A percentile compares a stretch with the other conserved stretches of the same genome.
Evolutionary conservation across 1,140 invertebrate species (phyloP).

Genomic region (Tetraneura akinire): DNA sequence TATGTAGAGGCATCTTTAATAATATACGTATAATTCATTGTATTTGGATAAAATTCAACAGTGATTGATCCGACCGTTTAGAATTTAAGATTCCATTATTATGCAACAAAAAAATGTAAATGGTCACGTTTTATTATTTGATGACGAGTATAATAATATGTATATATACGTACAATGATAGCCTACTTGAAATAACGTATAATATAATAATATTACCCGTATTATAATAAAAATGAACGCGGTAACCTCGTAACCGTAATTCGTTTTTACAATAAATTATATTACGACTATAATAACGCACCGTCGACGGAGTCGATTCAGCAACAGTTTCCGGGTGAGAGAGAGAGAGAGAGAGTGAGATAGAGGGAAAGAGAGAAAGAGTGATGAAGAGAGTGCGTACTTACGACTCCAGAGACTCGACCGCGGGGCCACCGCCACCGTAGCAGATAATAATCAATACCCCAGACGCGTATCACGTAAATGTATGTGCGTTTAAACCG

Average conservation of each 20-base stretch:
- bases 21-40: no score
- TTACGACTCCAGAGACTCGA: conserved; percentile 40
- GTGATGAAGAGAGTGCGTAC: conserved; percentile 3
- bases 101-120: no score
- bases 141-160: no score
- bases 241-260: neutral
- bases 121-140: no score
- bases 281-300: neutral
- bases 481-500: neutral
- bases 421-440: conserved; percentile 4
- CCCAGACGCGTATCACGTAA: conserved; percentile 30
- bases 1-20: no score
- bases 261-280: neutral
- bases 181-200: neutral
- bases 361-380: neutral
- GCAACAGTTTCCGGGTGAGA: conserved; percentile 41
- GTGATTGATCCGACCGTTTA: no score
- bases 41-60: no score
- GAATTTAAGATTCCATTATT: no score
- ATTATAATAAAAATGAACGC: neutral
- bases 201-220: neutral
- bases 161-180: neutral
- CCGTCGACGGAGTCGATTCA: conserved; percentile 18
- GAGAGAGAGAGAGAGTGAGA: neutral
- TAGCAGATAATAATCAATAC: conserved; percentile 48